phyloP scores from a whole-genome alignment of 2,888 invertebrate species.

The Gnatocerus cornutus region DNA sequence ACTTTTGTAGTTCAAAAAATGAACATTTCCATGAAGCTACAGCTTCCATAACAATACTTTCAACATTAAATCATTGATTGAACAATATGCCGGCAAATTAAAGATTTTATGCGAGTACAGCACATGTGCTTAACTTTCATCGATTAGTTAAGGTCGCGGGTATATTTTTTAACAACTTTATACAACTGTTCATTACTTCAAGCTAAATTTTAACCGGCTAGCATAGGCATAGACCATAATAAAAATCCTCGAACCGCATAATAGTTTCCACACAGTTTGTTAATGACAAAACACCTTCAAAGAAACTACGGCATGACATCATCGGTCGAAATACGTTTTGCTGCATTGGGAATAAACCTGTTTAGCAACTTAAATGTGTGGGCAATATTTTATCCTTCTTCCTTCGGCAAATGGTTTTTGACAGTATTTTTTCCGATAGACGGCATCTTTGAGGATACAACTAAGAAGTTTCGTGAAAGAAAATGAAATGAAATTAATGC shows the following conservation, averaged over 20 bases:
- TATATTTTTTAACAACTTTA: background rate
- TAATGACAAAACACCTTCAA: conserved; percentile 40
- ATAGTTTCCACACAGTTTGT: conserved; percentile 32
- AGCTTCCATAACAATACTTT: too few relatives aligned
- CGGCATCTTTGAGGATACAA: too few relatives aligned
- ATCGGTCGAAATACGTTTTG: conserved; percentile 56
- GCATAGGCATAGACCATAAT: background rate
- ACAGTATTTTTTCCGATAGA: background rate
- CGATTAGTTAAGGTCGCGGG: too few relatives aligned
- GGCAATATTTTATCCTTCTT: conserved; percentile 13
- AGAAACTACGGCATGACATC: conserved; percentile 55
- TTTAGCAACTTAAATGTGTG: conserved; percentile 35
- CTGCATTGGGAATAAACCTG: conserved; percentile 51
- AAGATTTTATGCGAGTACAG: too few relatives aligned
- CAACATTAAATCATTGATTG: too few relatives aligned
- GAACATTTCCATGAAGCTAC: background rate
- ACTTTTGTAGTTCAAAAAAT: conserved; percentile 1
- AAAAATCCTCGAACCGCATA: conserved; percentile 4
- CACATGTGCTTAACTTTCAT: too few relatives aligned
- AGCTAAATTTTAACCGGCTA: conserved; percentile 1
- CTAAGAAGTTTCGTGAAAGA: too few relatives aligned
- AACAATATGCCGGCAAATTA: too few relatives aligned
- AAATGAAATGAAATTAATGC: too few relatives aligned
- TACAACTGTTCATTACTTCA: background rate
- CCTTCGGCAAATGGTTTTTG: background rate